Percentiles rank a stretch among this genome's conserved stretches.
Evolutionary conservation across 2,888 invertebrate genomes (phyloP).

Genomic region (Epirrhoe alternata): DNA sequence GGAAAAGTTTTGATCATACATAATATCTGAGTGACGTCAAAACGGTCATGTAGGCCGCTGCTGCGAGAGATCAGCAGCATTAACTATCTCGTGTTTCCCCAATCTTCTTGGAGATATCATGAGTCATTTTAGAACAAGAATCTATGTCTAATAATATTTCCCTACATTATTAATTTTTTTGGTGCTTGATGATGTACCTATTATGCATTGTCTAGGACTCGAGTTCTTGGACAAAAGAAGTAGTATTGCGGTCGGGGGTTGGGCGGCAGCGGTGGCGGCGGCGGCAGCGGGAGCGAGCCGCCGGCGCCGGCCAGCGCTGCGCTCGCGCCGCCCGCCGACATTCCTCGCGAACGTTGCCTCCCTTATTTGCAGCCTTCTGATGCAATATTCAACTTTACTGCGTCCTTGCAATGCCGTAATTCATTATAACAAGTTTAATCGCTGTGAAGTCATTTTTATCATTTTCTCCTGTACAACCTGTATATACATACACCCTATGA

Average conservation of each 20-base stretch:
- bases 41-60: conserved; percentile 51
- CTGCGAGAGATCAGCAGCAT: conserved; percentile 58
- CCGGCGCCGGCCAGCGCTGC: conserved; percentile 35
- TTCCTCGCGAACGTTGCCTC: conserved; percentile 82
- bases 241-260: background rate
- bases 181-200: too few species aligned
- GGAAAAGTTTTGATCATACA: conserved; percentile 44
- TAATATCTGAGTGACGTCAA: conserved; percentile 62
- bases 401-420: conserved; percentile 86
- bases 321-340: conserved; percentile 64
- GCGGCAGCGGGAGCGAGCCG: conserved; percentile 29
- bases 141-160: background rate
- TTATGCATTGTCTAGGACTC: too few species aligned
- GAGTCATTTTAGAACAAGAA: conserved; percentile 1
- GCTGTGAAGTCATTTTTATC: conserved; percentile 74
- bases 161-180: background rate
- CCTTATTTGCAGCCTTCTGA: conserved; percentile 76
- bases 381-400: conserved; percentile 85
- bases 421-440: conserved; percentile 81
- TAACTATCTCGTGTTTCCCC: conserved; percentile 73
- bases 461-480: conserved; percentile 67
- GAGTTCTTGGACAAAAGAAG: background rate
- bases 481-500: conserved; percentile 49
- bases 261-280: conserved; percentile 39
- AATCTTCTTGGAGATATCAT: conserved; percentile 67